These are phyloP conservation scores for Villa cingulata DNA, from an alignment of 2,888 invertebrate species.

Conservation along the genomic window DNA sequence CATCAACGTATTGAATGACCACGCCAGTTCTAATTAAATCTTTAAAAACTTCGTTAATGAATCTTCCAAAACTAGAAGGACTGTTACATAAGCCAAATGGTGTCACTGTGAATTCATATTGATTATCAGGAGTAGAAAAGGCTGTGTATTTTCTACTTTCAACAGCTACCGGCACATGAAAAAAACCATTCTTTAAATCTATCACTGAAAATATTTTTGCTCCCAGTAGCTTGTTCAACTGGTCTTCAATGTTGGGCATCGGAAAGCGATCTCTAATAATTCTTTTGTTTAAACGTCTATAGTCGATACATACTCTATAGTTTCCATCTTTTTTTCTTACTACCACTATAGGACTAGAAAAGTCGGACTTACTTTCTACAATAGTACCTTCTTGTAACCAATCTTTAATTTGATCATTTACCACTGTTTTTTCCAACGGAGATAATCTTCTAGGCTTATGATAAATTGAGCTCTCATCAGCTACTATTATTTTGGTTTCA, in stretches of 20 bases:
- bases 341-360: conserved; percentile 15
- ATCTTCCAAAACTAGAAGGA: no score
- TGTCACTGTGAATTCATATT: no score
- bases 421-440: conserved; percentile 14
- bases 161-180: conserved; percentile 1
- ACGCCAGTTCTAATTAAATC: no score
- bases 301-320: conserved; percentile 23
- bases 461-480: conserved; percentile 19
- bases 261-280: conserved; percentile 22
- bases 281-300: conserved; percentile 23
- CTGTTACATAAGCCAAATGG: no score
- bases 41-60: no score
- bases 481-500: conserved; percentile 20
- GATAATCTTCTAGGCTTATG: conserved; percentile 18
- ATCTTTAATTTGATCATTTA: conserved; percentile 17
- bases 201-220: conserved; percentile 16
- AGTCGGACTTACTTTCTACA: conserved; percentile 19
- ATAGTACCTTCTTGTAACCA: conserved; percentile 22
- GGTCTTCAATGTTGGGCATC: conserved; percentile 27
- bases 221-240: conserved; percentile 14
- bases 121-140: conserved; percentile 18
- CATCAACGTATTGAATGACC: no score
- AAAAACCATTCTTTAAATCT: conserved; percentile 2
- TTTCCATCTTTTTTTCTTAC: conserved; percentile 11
- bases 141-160: conserved; percentile 12